Evolutionary conservation across 2,797 vertebrate species (phyloP), one percentile per base, ranked within the genome.

Genomic region (Coilia nasus): DNA sequence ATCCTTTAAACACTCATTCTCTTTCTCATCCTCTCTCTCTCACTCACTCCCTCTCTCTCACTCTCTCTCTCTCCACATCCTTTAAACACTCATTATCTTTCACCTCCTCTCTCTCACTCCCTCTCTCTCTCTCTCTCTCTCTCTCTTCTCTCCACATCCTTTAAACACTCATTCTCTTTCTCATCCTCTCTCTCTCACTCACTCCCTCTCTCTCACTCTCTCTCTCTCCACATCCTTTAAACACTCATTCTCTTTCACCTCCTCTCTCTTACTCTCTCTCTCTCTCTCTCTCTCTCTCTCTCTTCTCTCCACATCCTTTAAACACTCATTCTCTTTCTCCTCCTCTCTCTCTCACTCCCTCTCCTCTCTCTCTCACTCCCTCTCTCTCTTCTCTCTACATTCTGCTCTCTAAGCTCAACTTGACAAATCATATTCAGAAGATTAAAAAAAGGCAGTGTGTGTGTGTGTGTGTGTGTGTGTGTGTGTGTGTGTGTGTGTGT

Each of bases 1-100:
- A n/a, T n/a, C n/a, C n/a, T 41, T n/a, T n/a, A n/a, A n/a, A 47
- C 46, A 47, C 46, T 47, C 46, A 4, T 10, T 47, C 46, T 47
- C 46, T 47, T 10, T 47, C 46, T 47, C 46, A 4, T 10, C 10
- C 46, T 47, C 46, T 47, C 46, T 47, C 46, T 47, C 46, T 47
- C 46, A 4, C 46, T 47, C 46, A 4, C 46, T 28, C 81, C 41
- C 59, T 64, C 31, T 78, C 67, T 78, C 47, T 47, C 54, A 50
- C 25, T 67, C 87, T 83, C 85, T 83, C 54, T 1, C 31, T 82
- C 82, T 83, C 46, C 46, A 47, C 46, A 47, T 47, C 46, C 10
- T 47, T 47, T 10, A 4, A 3, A 3, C 46, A 2, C 71, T 3
- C 25, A n/a, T n/a, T 35, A 3, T 23, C 21, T 47, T 47, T 10